phyloP scores from a whole-genome alignment of 2,888 invertebrate species.

The Ariolimax columbianus region DNA sequence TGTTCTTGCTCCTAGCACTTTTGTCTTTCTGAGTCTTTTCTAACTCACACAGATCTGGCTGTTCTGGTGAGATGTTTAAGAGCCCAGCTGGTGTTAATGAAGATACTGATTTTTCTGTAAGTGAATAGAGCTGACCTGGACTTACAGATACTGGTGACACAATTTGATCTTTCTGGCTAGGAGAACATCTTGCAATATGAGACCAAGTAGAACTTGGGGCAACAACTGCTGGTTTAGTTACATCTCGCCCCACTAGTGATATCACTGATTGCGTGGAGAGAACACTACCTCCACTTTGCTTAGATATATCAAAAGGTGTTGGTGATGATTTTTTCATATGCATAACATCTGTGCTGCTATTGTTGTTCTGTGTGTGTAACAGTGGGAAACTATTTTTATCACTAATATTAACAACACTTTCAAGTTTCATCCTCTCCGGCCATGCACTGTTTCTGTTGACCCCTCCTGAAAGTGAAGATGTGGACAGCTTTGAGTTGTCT shows the following conservation, averaged over 20 bases:
- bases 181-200: constrained; percentile 13
- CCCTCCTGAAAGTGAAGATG: background rate
- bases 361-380: background rate
- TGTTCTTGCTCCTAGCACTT: background rate
- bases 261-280: background rate
- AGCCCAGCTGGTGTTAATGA: background rate
- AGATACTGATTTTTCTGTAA: background rate
- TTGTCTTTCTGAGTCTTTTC: background rate
- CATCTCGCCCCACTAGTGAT: background rate
- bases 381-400: background rate
- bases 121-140: background rate
- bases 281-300: constrained; percentile 3
- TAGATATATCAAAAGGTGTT: background rate
- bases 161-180: background rate
- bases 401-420: background rate
- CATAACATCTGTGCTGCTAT: background rate
- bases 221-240: background rate
- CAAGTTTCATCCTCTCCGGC: background rate
- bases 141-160: background rate
- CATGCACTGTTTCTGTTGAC: background rate
- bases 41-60: background rate
- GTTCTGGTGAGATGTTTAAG: background rate
- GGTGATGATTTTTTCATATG: background rate
- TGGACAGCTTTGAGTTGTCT: background rate
- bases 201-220: constrained; percentile 5